These are phyloP conservation scores for Perca schrenkii DNA, from an alignment of 2,113 vertebrate genomes.

Conservation along the genomic window DNA sequence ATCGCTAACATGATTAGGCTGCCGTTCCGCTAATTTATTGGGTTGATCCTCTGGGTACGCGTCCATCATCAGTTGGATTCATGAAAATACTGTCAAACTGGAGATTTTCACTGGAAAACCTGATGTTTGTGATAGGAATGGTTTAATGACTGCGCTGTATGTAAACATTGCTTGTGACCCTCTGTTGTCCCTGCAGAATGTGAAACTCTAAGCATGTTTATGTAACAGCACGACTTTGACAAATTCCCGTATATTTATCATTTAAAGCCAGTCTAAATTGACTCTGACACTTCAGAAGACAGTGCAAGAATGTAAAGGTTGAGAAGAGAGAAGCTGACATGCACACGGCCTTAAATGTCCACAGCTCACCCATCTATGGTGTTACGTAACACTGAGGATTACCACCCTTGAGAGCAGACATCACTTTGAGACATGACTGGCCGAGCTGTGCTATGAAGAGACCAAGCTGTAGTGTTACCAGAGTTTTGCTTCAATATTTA, in stretches of 20 bases:
- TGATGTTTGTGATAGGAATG: neutral
- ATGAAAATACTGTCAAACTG: slow-evolving; percentile 13
- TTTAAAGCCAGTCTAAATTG: slow-evolving; percentile 1
- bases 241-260: slow-evolving; percentile 22
- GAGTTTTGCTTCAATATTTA: too few species aligned
- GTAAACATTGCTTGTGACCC: neutral
- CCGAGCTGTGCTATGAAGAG: too few species aligned
- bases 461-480: too few species aligned
- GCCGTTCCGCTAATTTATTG: slow-evolving; percentile 66
- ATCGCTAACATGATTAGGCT: slow-evolving; percentile 72
- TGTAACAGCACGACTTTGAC: slow-evolving; percentile 4
- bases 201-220: neutral
- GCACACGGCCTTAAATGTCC: too few species aligned
- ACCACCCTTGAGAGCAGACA: too few species aligned
- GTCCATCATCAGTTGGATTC: slow-evolving; percentile 46
- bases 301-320: neutral
- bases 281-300: neutral
- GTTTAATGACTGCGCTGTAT: neutral
- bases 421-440: too few species aligned
- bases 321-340: neutral
- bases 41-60: slow-evolving; percentile 56
- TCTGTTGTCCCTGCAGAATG: neutral
- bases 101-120: neutral
- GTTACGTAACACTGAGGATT: too few species aligned
- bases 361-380: too few species aligned